Evolutionary conservation across 2,797 vertebrate genomes (phyloP), one percentile per base, ranked within the genome.

Genomic region (Acomys russatus): DNA sequence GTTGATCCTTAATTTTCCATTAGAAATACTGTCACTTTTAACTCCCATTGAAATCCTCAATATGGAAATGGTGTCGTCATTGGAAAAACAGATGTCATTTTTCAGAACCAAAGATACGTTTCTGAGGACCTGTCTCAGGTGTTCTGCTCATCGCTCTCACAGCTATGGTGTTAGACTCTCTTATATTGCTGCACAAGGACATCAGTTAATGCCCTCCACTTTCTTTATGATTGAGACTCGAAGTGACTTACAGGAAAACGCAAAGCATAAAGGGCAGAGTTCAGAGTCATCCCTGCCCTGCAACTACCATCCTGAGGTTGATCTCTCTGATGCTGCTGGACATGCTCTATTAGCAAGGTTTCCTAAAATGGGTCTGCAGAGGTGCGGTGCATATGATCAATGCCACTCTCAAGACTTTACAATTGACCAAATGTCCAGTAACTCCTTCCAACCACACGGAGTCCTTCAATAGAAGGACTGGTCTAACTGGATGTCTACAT

Each of bases 101-200:
- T 89, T 71, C 54, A 87, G 84, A 78, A 28, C 23, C 68, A 84
- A 4, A 49, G 49, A 1, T 89, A 20, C 79, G 74, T 97, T 98
- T 51, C 87, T 91, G 84, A 25, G 14, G 17, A 22, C 49, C 10
- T n/a, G 2, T 88, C 1, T 56, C n/a, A 44, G 44, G 49, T 30
- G 51, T 82, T 70, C 12, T 56, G 17, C 28, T 80, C 1, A 17
- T 38, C 14, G 28, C 6, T 54, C 89, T 93, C 54, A 25, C 3
- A 59, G 63, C 10, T 82, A 17, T 51, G 66, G 59, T 38, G 25
- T 66, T 51, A 88, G 54, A 82, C 71, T 54, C 6, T 92, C 38
- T 14, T 22, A 22, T 76, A 51, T 12, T 51, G 51, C 49, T 38
- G 17, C 49, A 4, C 9, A 6, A 9, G 14, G 7, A 79, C n/a